phyloP scores from a whole-genome alignment of 2,797 vertebrate species.

The Poecilia gillii region DNA sequence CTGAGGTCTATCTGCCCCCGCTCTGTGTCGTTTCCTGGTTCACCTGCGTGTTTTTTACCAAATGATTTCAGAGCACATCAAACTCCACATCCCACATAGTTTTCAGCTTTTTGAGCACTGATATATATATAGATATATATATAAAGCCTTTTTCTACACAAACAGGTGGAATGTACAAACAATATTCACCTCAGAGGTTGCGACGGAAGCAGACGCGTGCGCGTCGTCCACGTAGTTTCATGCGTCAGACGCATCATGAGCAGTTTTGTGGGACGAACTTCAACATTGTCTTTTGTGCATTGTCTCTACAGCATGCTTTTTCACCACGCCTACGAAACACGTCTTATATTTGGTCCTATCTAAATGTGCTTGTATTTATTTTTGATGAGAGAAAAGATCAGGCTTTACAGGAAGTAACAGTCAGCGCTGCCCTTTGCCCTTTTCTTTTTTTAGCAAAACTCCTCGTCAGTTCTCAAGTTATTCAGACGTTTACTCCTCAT shows the following conservation, averaged over 20 bases:
- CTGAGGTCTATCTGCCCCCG: slow-evolving; percentile 54
- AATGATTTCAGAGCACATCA: slow-evolving; percentile 43
- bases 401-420: slow-evolving; percentile 45
- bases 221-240: slow-evolving; percentile 45
- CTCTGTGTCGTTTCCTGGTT: slow-evolving; percentile 54
- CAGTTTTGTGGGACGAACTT: slow-evolving; percentile 29
- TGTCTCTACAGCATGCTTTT: slow-evolving; percentile 72
- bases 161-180: slow-evolving; percentile 71
- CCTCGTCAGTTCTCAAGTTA: slow-evolving; percentile 13
- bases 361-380: slow-evolving; percentile 75
- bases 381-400: slow-evolving; percentile 63
- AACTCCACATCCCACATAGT: slow-evolving; percentile 56
- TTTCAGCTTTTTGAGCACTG: slow-evolving; percentile 63
- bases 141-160: slow-evolving; percentile 55
- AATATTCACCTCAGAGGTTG: slow-evolving; percentile 51
- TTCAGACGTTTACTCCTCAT: slow-evolving; percentile 17
- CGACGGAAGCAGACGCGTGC: slow-evolving; percentile 34
- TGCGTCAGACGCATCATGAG: slow-evolving; percentile 33
- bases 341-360: slow-evolving; percentile 68
- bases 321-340: slow-evolving; percentile 63
- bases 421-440: slow-evolving; percentile 30
- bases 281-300: slow-evolving; percentile 71
- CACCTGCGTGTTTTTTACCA: slow-evolving; percentile 61
- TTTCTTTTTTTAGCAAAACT: slow-evolving; percentile 17
- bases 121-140: slow-evolving; percentile 3